A percentile compares a stretch with the other conserved stretches of the same genome.
Conservation (phyloP, 2,888 invertebrate genomes). For the Nephrotoma appendiculata region DNA sequence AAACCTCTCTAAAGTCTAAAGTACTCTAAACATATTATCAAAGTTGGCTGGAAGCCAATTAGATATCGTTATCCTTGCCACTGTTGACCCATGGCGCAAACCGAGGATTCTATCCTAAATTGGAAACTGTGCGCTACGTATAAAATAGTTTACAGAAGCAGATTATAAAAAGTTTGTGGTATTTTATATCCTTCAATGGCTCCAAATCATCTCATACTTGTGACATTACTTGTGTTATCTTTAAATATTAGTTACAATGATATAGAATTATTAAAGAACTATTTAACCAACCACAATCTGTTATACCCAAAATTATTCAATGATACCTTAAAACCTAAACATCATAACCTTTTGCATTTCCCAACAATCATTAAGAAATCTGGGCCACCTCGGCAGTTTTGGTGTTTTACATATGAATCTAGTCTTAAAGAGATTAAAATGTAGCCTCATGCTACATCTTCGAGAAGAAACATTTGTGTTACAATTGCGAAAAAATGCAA, state of each 20-base stretch:
- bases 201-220: too few relatives aligned
- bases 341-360: not conserved
- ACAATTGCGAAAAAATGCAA: not conserved
- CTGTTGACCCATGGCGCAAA: too few relatives aligned
- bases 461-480: not conserved
- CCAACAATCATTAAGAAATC: not conserved
- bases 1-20: too few relatives aligned
- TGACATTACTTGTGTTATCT: too few relatives aligned
- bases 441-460: not conserved
- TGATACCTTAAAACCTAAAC: not conserved
- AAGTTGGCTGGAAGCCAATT: too few relatives aligned
- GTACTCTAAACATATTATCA: too few relatives aligned
- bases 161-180: too few relatives aligned
- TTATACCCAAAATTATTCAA: not conserved
- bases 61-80: too few relatives aligned
- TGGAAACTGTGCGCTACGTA: too few relatives aligned
- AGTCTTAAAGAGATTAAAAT: not conserved
- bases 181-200: too few relatives aligned
- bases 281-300: not conserved
- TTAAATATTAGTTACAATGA: not conserved
- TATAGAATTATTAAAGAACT: not conserved
- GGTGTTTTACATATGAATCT: not conserved
- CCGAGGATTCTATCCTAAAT: too few relatives aligned
- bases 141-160: too few relatives aligned
- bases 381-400: not conserved